Base-by-base conservation (phyloP, 2,888 invertebrate species). In the Stegophylla sp. region DNA sequence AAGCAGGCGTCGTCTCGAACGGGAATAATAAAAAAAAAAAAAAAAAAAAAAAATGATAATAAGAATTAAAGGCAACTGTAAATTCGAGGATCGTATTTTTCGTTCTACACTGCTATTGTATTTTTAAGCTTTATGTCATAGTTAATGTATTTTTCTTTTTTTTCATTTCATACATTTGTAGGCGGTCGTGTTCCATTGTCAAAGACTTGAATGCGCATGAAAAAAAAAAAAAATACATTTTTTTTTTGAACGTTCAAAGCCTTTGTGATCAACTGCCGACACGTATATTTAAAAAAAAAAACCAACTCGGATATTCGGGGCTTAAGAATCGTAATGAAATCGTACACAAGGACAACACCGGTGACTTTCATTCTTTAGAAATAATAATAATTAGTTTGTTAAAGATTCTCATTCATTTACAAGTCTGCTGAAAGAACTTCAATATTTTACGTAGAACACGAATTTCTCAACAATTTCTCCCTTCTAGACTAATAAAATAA, bases 141-240 rank as follows among this genome's bases (percentile, higher is more conserved):
- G 61, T 74, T 74, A 61, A 74, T 74, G 48, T 63, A 63, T 43
- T 43, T 56, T 72, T n/a, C n/a, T n/a, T 73, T 59, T 56, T 73
- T 73, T 61, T n/a, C 59, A n/a, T n/a, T 43, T 73, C 73, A 10
- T 61, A 61, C 73, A 61, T 73, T 61, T 73, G 61, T 45, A 63
- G 28, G 5, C 7, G 48, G 48, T 69, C 48, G 26, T 69, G 67
- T 69, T 28, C 28, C 28, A 69, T 69, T 28, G 28, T 28, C n/a
- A 0, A 69, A 69, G 13, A 69, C 28, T 69, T 69, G 26, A 48
- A 48, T 43, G 26, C 67, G 7, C 28, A 0, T 5, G 3, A 34
- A 66, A 69, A 69, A 67, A 48, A 67, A 48, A 17, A 10, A 67
- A 67, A 48, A 45, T 28, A 17, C 1, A 67, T 67, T 23, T 67